Evolutionary conservation across 92 coral and sea anemone genomes (phyloP).

Genomic region (Palythoa caribaeorum): DNA sequence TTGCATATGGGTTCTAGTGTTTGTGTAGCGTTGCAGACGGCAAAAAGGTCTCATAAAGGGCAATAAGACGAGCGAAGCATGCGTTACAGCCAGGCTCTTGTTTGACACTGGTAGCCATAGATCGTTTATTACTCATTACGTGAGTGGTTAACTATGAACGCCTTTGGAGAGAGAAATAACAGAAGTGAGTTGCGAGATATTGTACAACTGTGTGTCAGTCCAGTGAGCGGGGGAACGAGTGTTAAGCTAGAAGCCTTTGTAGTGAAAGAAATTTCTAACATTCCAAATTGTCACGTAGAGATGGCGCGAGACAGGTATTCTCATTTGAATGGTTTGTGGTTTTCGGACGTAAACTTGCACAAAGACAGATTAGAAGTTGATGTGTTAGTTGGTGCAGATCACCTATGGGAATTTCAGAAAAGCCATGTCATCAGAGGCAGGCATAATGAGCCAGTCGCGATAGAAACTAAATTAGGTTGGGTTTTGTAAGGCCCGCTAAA

Average conservation of each 20-base stretch:
- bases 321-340: conserved; percentile 62
- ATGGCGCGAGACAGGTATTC: conserved; percentile 45
- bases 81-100: conserved; percentile 8
- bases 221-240: conserved; percentile 37
- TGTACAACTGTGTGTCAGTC: conserved; percentile 45
- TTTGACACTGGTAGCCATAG: conserved; percentile 2
- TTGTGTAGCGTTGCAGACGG: background rate
- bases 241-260: conserved; percentile 63
- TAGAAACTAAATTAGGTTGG: conserved; percentile 57
- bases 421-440: conserved; percentile 49
- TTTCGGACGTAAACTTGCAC: conserved; percentile 48
- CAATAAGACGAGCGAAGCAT: background rate
- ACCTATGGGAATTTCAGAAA: conserved; percentile 66
- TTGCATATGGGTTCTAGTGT: background rate
- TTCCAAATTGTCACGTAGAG: conserved; percentile 58
- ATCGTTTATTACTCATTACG: conserved; percentile 25
- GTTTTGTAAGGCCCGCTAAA: conserved; percentile 58
- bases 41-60: background rate
- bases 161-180: conserved; percentile 41
- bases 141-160: conserved; percentile 56
- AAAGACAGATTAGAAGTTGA: conserved; percentile 52
- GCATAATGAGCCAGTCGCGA: conserved; percentile 56
- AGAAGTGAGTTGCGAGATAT: conserved; percentile 52
- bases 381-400: conserved; percentile 69
- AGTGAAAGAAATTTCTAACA: conserved; percentile 60